A percentile compares a stretch with the other conserved stretches of the same genome.
Conservation (phyloP, 2,888 invertebrate genomes). For the Gortyna flavago region DNA sequence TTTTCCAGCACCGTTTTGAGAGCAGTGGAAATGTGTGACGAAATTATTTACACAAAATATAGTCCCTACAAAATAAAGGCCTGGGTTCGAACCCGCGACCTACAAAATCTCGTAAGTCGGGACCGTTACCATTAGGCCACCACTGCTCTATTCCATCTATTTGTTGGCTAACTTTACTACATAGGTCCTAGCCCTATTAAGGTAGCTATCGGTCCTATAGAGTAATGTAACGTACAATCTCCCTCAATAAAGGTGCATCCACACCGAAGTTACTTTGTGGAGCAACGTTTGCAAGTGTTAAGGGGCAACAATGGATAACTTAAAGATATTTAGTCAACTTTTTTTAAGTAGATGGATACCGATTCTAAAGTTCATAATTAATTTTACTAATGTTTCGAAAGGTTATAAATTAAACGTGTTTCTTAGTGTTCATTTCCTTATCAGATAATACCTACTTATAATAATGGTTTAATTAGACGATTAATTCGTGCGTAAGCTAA, state of each 20-base stretch:
- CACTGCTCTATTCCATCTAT: not conserved
- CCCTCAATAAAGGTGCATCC: not conserved
- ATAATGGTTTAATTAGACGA: constrained; percentile 27
- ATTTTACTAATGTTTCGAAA: constrained; percentile 2
- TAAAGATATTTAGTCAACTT: not conserved
- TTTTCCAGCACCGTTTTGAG: too few relatives aligned
- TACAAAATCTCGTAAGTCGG: too few relatives aligned
- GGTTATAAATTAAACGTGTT: constrained; percentile 3
- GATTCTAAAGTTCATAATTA: not conserved
- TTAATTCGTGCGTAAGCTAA: constrained; percentile 31
- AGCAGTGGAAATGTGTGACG: too few relatives aligned
- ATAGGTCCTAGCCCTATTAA: too few relatives aligned
- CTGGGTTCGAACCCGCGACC: too few relatives aligned
- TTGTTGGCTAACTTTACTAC: not conserved
- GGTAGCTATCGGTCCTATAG: too few relatives aligned
- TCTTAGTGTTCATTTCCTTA: constrained; percentile 31
- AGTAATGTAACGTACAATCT: not conserved
- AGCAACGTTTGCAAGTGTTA: not conserved
- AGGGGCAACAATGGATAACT: not conserved
- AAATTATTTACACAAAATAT: too few relatives aligned
- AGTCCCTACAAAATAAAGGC: too few relatives aligned
- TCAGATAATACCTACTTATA: not conserved
- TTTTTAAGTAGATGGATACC: not conserved
- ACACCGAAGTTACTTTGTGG: not conserved
- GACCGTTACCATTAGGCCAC: too few relatives aligned